Evolutionary conservation across 2,888 invertebrate genomes (phyloP), one percentile per base, ranked within the genome.

Genomic region (Rhimphoctona megacephalus): DNA sequence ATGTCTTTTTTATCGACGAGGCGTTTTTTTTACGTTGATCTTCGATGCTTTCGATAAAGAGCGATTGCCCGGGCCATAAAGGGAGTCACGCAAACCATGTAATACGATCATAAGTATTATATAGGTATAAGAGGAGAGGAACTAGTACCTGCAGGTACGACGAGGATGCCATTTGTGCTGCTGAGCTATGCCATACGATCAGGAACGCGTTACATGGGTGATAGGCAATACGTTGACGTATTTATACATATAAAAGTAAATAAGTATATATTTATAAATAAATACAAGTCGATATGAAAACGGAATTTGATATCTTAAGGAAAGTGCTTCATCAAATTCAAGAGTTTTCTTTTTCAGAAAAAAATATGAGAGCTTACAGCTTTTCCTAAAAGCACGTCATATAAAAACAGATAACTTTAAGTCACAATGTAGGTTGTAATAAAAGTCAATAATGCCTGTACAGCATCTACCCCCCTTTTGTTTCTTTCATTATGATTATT

Each of bases 71-170:
- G 52, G 14, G 67, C 25, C 74, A 57, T 80, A 64, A 61, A 70
- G 46, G 57, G 6, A 61, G 61, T 77, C 73, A 69, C 73, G 57
- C 83, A 57, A 79, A 54, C 43, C 39, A 54, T 83, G 79, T 74
- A 79, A 79, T 79, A 46, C 25, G 79, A 83, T 79, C 79, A 79
- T 49, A 30, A 57, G 25, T 70, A 17, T 49, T 70, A 67, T 67
- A 39, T 36, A n/a, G 19, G 3, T 39, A 19, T 11, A 57, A 66
- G 46, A 30, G 22, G 46, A 52, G 25, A 19, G 17, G 66, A 43
- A 25, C 43, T 43, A 46, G 73, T 83, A 79, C 57, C 73, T 61
- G 79, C 19, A 67, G 74, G 83, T 74, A 79, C 83, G 67, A 79
- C 46, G 57, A 54, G 33, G 54, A 43, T 30, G 79, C 73, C 36